Evolutionary conservation across 1,140 invertebrate genomes (phyloP), one percentile per base, ranked within the genome.

Genomic region (Oryctes rhinoceros): DNA sequence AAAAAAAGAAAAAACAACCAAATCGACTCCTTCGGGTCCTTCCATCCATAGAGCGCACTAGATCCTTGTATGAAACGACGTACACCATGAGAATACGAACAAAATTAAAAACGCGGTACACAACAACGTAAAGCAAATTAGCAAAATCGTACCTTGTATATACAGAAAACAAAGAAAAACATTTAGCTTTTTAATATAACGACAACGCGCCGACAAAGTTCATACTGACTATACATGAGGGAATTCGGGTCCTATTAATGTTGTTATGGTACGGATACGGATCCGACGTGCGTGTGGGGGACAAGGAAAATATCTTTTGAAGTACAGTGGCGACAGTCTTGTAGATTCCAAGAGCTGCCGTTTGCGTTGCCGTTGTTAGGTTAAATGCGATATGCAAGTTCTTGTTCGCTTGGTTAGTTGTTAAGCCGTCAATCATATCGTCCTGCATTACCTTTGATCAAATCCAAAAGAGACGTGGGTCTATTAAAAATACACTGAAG

Each of bases 171-270:
- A 30, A 71, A 13, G 24, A 71, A 71, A 71, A 71, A 24, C 10
- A 71, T 24, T 24, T 71, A 35, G 20, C 24, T 71, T 71, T 71
- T 71, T 24, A 71, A 71, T 71, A 71, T 71, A 71, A 71, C 24
- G 24, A 71, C 65, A 59, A 59, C 65, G 65, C 65, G 35, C 65
- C 65, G 65, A 71, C 65, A 71, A 71, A 71, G 20, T 71, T 71
- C 65, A 71, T 9, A 71, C 65, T 71, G 65, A 71, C 65, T 71
- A 35, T 37, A 71, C 13, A 71, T 30, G 65, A 71, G 65, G 65
- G 65, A 71, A 71, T 71, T 24, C 65, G 24, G 24, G 65, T 71
- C 65, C 65, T 71, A 71, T 71, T 71, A 71, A 71, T 71, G 65
- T 71, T 71, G 65, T 30, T 71, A 71, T 71, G 65, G 65, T 71